Evolutionary conservation across 2,888 invertebrate genomes (phyloP).

Genomic region (Calameuta pallipes): DNA sequence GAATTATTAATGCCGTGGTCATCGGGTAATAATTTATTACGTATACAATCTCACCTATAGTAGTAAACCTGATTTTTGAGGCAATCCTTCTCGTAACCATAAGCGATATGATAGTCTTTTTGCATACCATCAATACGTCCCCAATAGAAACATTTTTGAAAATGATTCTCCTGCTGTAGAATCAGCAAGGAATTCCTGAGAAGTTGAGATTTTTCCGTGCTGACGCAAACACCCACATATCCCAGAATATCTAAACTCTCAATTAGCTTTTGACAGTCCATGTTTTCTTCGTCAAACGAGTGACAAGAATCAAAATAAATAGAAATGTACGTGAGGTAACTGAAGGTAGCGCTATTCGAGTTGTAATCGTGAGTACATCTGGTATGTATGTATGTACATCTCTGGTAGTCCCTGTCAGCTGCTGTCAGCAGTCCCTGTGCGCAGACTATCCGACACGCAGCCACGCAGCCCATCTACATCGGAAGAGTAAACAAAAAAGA

Average conservation of each 20-base stretch:
- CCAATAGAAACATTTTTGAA: slow-evolving; percentile 85
- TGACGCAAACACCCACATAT: slow-evolving; percentile 77
- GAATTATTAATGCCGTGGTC: background rate
- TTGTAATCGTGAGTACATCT: too few species aligned
- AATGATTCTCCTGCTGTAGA: slow-evolving; percentile 87
- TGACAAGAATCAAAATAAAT: background rate
- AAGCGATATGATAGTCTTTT: slow-evolving; percentile 86
- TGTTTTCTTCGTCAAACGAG: slow-evolving; percentile 42
- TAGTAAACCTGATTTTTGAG: slow-evolving; percentile 79
- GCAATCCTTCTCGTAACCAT: slow-evolving; percentile 81
- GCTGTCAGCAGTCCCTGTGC: too few species aligned
- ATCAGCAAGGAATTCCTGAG: slow-evolving; percentile 83
- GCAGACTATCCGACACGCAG: too few species aligned
- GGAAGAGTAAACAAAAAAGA: too few species aligned
- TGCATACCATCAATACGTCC: slow-evolving; percentile 83
- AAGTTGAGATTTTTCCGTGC: slow-evolving; percentile 77
- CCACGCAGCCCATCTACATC: too few species aligned
- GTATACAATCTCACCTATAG: slow-evolving; percentile 71
- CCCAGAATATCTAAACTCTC: slow-evolving; percentile 70
- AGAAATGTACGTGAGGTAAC: too few species aligned
- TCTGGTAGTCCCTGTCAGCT: too few species aligned
- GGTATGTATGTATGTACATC: too few species aligned
- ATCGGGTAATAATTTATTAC: slow-evolving; percentile 4
- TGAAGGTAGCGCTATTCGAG: too few species aligned
- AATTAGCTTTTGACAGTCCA: slow-evolving; percentile 70